phyloP scores from a whole-genome alignment of 2,797 vertebrate species.

The Meda fulgida region DNA sequence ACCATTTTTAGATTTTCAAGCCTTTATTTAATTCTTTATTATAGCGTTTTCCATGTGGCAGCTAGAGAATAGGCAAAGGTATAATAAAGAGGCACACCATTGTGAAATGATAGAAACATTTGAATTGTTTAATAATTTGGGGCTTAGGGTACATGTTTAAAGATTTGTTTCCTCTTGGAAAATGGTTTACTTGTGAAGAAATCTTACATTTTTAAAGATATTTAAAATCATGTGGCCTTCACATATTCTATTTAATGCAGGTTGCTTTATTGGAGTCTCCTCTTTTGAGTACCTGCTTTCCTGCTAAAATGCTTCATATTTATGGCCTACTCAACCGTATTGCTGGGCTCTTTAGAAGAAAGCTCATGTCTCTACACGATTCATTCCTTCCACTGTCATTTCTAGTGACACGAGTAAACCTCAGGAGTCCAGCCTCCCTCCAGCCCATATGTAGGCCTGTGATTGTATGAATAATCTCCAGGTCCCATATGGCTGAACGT shows the following conservation, averaged over 20 bases:
- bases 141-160: not conserved
- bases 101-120: slow-evolving; percentile 42
- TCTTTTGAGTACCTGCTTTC: not conserved
- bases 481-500: slow-evolving; percentile 83
- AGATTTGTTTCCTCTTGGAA: slow-evolving; percentile 9
- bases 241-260: not conserved
- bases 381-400: slow-evolving; percentile 63
- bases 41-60: slow-evolving; percentile 67
- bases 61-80: slow-evolving; percentile 64
- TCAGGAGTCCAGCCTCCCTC: slow-evolving; percentile 61
- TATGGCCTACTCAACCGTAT: not conserved
- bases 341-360: not conserved
- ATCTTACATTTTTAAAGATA: not conserved
- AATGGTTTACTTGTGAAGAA: not conserved
- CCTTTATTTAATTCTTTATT: slow-evolving; percentile 75
- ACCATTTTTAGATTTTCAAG: slow-evolving; percentile 67
- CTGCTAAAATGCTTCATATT: not conserved
- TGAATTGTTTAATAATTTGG: not conserved
- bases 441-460: slow-evolving; percentile 72
- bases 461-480: slow-evolving; percentile 81
- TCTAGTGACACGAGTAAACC: slow-evolving; percentile 67
- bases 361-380: slow-evolving; percentile 13
- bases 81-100: slow-evolving; percentile 64
- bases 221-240: not conserved
- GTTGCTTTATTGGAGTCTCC: not conserved